Evolutionary conservation across 1,140 invertebrate species (phyloP).

Genomic region (Pemphigus obesinymphae): DNA sequence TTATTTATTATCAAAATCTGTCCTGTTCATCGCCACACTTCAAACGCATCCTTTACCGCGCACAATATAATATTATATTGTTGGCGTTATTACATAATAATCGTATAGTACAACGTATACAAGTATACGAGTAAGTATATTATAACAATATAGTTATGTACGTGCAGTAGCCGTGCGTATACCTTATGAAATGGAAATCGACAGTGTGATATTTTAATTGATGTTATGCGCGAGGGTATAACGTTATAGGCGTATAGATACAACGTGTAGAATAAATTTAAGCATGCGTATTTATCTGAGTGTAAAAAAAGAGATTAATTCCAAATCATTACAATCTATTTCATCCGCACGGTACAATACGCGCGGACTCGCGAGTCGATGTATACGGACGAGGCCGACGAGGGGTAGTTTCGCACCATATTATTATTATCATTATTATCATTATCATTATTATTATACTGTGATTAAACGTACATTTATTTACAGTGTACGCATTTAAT

Average conservation of each 20-base stretch:
- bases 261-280: background rate
- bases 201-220: background rate
- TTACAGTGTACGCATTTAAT: constrained; percentile 15
- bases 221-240: no score
- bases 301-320: constrained; percentile 2
- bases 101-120: no score
- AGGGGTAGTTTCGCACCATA: background rate
- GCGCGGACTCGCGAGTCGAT: background rate
- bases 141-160: no score
- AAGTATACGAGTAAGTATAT: no score
- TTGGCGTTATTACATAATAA: no score
- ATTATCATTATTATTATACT: background rate
- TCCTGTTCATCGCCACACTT: no score
- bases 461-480: background rate
- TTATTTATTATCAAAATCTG: no score
- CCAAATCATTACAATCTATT: constrained; percentile 29
- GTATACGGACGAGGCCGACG: background rate
- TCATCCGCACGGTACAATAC: no score
- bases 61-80: no score
- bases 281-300: background rate
- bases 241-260: background rate
- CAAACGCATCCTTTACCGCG: no score
- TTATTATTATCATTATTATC: no score
- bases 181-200: background rate
- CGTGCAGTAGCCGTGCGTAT: no score